phyloP scores from a whole-genome alignment of 2,797 vertebrate genomes.

The Sternarchorhynchus goeldii region DNA sequence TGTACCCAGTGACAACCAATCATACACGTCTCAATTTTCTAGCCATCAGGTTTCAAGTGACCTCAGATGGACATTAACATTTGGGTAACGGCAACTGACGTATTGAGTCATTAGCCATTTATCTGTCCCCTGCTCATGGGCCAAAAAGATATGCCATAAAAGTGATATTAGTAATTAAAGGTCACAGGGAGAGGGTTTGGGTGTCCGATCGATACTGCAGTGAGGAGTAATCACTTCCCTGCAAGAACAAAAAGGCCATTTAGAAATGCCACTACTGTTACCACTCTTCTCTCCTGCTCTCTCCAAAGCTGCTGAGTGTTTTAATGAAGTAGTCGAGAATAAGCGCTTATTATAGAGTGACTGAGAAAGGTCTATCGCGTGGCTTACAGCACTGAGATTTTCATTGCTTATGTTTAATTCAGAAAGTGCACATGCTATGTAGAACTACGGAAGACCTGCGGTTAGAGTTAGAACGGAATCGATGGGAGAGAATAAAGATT shows the following conservation, averaged over 20 bases:
- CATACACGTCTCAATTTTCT: background rate
- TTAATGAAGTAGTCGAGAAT: background rate
- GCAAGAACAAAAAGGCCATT: conserved; percentile 5
- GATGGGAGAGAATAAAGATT: too few relatives aligned
- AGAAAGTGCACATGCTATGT: background rate
- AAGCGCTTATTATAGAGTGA: background rate
- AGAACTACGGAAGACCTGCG: background rate
- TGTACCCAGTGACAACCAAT: background rate
- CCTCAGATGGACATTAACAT: conserved; percentile 18
- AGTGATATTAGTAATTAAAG: conserved; percentile 28
- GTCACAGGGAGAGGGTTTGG: conserved; percentile 20
- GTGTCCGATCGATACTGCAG: conserved; percentile 17
- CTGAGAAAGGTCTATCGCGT: background rate
- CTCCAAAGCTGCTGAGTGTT: background rate
- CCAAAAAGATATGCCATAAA: background rate
- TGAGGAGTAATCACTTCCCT: conserved; percentile 14
- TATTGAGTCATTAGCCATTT: background rate
- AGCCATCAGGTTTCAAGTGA: background rate
- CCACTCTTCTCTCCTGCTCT: background rate
- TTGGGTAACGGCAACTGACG: background rate
- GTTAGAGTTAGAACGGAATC: too few relatives aligned
- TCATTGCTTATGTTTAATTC: background rate
- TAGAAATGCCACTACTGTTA: conserved; percentile 15
- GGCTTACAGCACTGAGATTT: background rate
- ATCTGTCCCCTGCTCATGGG: background rate